Conservation (phyloP, 2,888 invertebrate species). For the Cremastinae sp. region DNA sequence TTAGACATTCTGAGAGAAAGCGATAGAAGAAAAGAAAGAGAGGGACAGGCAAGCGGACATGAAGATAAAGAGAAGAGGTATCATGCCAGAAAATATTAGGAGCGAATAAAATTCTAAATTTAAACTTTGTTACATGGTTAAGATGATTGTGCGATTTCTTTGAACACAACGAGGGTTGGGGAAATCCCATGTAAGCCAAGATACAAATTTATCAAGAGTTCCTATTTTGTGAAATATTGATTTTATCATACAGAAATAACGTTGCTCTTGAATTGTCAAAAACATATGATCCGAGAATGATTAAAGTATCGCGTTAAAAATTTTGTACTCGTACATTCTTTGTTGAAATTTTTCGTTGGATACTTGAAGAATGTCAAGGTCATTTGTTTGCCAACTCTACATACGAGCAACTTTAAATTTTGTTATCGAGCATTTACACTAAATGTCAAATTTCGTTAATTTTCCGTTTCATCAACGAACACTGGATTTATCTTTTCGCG, state of each 20-base stretch:
- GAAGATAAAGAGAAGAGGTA: background rate
- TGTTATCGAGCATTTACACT: too few relatives aligned
- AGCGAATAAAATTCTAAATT: constrained; percentile 56
- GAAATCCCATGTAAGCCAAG: background rate
- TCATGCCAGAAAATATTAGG: background rate
- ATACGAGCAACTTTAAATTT: too few relatives aligned
- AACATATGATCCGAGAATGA: too few relatives aligned
- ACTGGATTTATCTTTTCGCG: background rate
- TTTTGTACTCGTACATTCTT: too few relatives aligned
- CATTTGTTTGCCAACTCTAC: too few relatives aligned
- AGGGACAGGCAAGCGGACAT: background rate
- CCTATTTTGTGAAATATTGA: too few relatives aligned
- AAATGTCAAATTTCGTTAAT: background rate
- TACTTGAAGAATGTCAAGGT: too few relatives aligned
- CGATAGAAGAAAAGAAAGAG: background rate
- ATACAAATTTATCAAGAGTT: too few relatives aligned
- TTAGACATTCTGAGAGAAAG: background rate
- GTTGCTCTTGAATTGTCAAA: background rate
- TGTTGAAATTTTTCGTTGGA: too few relatives aligned
- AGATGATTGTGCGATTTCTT: constrained; percentile 17
- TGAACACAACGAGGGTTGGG: background rate
- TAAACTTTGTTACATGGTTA: constrained; percentile 44
- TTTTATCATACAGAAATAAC: background rate
- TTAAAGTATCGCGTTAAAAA: background rate
- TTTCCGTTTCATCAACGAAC: too few relatives aligned